Percentiles rank a stretch among this genome's conserved stretches.
These are phyloP conservation scores for Brachionus paranguensis DNA, from an alignment of 1,140 invertebrate species.

Conservation along the genomic window DNA sequence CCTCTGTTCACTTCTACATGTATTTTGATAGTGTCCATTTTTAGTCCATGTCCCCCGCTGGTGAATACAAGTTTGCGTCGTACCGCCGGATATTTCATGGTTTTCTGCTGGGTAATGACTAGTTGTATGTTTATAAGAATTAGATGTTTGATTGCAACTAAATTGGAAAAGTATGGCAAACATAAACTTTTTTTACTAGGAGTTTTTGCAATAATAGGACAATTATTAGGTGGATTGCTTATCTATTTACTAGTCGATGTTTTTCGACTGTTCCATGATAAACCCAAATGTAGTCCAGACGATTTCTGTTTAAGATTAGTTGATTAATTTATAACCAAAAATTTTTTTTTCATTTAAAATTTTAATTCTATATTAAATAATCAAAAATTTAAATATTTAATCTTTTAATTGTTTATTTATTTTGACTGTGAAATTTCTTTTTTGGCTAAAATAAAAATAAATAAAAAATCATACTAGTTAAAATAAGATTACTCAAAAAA, in stretches of 20 bases:
- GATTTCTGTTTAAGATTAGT: neutral
- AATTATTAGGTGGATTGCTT: slow-evolving; percentile 15
- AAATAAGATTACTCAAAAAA: neutral
- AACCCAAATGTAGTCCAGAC: slow-evolving; percentile 18
- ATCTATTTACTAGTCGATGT: slow-evolving; percentile 18
- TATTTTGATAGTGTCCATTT: neutral
- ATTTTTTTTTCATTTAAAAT: neutral
- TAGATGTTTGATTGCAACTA: slow-evolving; percentile 17
- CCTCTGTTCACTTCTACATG: neutral
- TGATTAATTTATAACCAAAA: neutral
- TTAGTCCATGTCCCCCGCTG: slow-evolving; percentile 6
- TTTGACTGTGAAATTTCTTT: neutral
- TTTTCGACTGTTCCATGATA: neutral
- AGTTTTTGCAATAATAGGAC: slow-evolving; percentile 4
- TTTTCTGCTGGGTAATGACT: slow-evolving; percentile 18
- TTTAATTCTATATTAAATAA: neutral
- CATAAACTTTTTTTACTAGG: neutral
- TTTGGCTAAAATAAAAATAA: neutral
- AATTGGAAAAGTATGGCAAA: slow-evolving; percentile 23
- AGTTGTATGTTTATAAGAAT: neutral
- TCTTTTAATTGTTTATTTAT: neutral
- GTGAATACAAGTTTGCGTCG: neutral
- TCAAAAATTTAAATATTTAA: neutral
- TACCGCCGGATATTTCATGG: neutral
- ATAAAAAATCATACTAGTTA: neutral